A percentile compares a stretch with the other conserved stretches of the same genome.
Conservation (phyloP, 2,113 vertebrate genomes). For the Callionymus lyra region DNA sequence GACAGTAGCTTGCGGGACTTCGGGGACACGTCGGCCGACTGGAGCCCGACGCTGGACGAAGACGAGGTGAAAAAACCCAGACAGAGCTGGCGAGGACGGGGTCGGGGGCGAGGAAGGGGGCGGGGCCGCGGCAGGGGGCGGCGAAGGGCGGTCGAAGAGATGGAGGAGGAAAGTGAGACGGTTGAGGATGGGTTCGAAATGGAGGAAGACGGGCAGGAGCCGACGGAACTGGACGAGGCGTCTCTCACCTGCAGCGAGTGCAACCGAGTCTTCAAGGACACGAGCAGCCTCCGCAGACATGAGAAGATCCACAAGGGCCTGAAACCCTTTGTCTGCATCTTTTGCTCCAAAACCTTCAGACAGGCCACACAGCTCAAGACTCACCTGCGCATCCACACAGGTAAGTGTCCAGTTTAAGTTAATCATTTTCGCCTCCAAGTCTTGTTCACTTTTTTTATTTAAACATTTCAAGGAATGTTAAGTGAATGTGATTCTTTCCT, state of each 20-base stretch:
- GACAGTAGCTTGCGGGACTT: constrained; percentile 39
- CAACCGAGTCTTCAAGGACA: constrained; percentile 85
- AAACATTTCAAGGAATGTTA: no score
- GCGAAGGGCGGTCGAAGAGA: not conserved
- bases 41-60: constrained; percentile 48
- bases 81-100: constrained; percentile 6
- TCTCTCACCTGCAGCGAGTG: constrained; percentile 80
- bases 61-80: constrained; percentile 18
- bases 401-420: constrained; percentile 56
- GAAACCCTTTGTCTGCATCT: constrained; percentile 89
- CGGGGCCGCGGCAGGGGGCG: constrained; percentile 27
- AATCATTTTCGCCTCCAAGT: not conserved
- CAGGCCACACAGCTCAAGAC: constrained; percentile 97
- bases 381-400: constrained; percentile 94
- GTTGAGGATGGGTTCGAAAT: constrained; percentile 60
- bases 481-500: no score
- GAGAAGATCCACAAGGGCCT: constrained; percentile 96
- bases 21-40: constrained; percentile 45
- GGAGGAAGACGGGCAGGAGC: constrained; percentile 52
- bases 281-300: constrained; percentile 87
- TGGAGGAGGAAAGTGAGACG: constrained; percentile 15
- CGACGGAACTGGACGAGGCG: constrained; percentile 13
- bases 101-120: constrained; percentile 32
- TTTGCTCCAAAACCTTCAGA: constrained; percentile 90
- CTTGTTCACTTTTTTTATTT: no score